phyloP scores from a whole-genome alignment of 2,797 vertebrate genomes.

The Zenarchopterus dispar region DNA sequence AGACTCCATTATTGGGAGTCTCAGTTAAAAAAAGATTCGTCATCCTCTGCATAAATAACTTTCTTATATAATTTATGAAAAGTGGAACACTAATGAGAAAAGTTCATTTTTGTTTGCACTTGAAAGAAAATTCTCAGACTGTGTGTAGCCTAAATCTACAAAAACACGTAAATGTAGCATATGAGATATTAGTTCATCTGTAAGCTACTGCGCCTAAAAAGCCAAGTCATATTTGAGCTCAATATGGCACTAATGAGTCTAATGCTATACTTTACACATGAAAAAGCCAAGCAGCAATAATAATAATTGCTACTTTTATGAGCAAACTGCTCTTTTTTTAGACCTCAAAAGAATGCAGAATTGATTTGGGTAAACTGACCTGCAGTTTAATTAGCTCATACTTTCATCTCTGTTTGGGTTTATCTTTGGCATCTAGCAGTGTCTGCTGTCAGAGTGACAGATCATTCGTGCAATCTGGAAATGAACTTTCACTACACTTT shows the following conservation, averaged over 20 bases:
- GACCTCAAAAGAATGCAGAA: conserved; percentile 19
- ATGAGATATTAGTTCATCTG: neutral
- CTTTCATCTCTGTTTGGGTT: conserved; percentile 29
- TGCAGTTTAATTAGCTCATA: conserved; percentile 1
- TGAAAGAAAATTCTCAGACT: neutral
- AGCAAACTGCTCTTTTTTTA: conserved; percentile 14
- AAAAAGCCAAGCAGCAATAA: neutral
- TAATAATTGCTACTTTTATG: neutral
- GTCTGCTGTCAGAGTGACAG: conserved; percentile 23
- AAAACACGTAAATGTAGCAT: neutral
- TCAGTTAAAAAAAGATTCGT: no score
- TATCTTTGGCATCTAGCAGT: conserved; percentile 29
- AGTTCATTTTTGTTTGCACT: neutral
- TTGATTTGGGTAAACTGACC: conserved; percentile 28
- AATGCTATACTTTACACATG: neutral
- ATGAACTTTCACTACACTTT: conserved; percentile 39
- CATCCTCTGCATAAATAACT: no score
- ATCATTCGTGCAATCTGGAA: conserved; percentile 28
- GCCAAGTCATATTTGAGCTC: neutral
- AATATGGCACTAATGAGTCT: neutral
- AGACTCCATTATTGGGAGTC: no score
- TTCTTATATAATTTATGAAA: no score
- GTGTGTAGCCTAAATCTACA: neutral
- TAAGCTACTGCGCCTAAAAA: neutral
- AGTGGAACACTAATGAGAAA: neutral